Evolutionary conservation across 1,140 invertebrate genomes (phyloP), one percentile per base, ranked within the genome.

Genomic region (Kradibia gibbosae): DNA sequence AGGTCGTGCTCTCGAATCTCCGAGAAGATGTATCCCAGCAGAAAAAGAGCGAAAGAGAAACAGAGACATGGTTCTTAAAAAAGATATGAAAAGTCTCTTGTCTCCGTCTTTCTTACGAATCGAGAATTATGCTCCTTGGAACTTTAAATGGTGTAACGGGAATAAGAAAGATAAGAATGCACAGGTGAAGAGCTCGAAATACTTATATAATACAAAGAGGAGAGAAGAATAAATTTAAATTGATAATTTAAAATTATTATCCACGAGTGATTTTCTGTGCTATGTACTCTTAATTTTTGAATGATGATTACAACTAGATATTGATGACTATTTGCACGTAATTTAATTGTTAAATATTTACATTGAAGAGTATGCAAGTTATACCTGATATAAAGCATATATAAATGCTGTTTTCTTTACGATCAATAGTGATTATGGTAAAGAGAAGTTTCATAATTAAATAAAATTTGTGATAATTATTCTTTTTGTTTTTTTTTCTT

Each of bases 231-330:
- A 73, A 72, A 80, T 73, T 73, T 57, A 73, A 80, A 80, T 80
- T 74, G 78, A 67, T 74, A 74, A 80, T 80, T 80, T 74, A 80
- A 80, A 80, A 74, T 80, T 74, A 80, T 80, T 80, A 70, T 72
- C 3, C 17, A 39, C 62, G 62, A 72, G 25, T 55, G 36, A 79
- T 55, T 57, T 79, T 71, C n/a, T 45, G 17, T 1, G 72, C 45
- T 53, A 7, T 22, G 48, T 11, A 22, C 50, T 11, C 70, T 72
- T 60, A 45, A 39, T 13, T 70, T 70, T 28, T 34, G 70, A 22
- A 25, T 53, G 39, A 28, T 25, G 55, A 80, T 80, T 80, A 62
- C 71, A 74, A 80, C 65, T 74, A 67, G 45, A 42, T 57, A 17
- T 22, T 45, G 20, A 20, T 28, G 28, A 79, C 72, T 53, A 79